These are phyloP conservation scores for Grus americana DNA, from an alignment of 2,113 vertebrate species.

Conservation along the genomic window DNA sequence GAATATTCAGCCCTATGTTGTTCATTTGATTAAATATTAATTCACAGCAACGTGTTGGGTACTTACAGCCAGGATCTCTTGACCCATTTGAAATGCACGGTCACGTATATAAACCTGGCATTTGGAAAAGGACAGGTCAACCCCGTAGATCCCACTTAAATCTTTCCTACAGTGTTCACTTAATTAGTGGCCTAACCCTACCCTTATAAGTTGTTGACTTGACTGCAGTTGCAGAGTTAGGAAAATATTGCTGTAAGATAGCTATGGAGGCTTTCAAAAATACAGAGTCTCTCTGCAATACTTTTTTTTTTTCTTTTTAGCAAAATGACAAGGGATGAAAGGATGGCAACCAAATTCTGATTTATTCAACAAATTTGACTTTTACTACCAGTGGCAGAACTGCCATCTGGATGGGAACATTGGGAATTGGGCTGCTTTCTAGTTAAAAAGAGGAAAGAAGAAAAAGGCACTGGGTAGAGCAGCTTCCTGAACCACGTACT, in stretches of 20 bases:
- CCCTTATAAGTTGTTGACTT: background rate
- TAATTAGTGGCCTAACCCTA: background rate
- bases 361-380: background rate
- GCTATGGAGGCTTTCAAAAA: background rate
- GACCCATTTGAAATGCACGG: slow-evolving; percentile 35
- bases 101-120: slow-evolving; percentile 36
- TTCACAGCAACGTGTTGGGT: slow-evolving; percentile 41
- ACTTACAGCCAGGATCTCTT: slow-evolving; percentile 25
- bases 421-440: background rate
- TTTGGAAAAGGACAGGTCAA: slow-evolving; percentile 36
- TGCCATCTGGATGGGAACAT: background rate
- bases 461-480: background rate
- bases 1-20: slow-evolving; percentile 26
- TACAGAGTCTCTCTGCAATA: background rate
- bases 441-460: background rate
- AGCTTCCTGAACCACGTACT: background rate
- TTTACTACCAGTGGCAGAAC: background rate
- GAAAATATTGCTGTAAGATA: background rate
- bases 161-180: background rate
- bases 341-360: background rate
- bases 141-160: background rate
- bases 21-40: slow-evolving; percentile 66
- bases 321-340: background rate
- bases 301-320: background rate
- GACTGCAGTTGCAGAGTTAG: background rate